Evolutionary conservation across 2,888 invertebrate genomes (phyloP).

Genomic region (Crioceris asparagi): DNA sequence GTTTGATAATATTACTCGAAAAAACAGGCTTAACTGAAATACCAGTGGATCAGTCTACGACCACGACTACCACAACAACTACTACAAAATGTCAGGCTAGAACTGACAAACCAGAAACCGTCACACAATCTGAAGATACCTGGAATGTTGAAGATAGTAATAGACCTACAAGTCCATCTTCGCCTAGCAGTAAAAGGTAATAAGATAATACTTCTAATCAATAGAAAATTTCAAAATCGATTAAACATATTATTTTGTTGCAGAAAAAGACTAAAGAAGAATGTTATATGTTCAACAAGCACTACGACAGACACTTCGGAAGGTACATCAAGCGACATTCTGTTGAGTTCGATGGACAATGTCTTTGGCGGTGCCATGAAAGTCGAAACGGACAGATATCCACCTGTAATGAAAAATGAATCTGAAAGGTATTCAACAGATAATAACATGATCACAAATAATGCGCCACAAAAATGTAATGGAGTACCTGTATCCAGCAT

Average conservation of each 20-base stretch:
- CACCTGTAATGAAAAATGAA: constrained; percentile 26
- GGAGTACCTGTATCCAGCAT: constrained; percentile 23
- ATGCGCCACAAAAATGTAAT: constrained; percentile 11
- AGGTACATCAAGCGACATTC: constrained; percentile 36
- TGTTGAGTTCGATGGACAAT: constrained; percentile 37
- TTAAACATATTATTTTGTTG: constrained; percentile 12
- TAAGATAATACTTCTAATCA: background rate
- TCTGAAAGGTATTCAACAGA: constrained; percentile 29
- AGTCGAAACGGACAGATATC: constrained; percentile 32
- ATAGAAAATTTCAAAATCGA: background rate
- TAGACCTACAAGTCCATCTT: constrained; percentile 46
- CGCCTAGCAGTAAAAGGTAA: constrained; percentile 39
- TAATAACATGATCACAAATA: constrained; percentile 1
- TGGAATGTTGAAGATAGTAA: constrained; percentile 48
- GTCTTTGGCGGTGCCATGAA: constrained; percentile 30
- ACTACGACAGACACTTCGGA: constrained; percentile 44
- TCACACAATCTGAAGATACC: constrained; percentile 46
- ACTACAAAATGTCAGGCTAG: constrained; percentile 60
- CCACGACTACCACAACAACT: too few species aligned
- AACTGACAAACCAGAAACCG: constrained; percentile 41
- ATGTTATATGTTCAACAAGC: constrained; percentile 41
- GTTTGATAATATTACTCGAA: background rate
- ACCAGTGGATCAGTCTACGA: constrained; percentile 65
- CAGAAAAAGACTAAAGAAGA: constrained; percentile 52
- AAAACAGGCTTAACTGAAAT: constrained; percentile 63